Conservation (phyloP, 2,113 vertebrate genomes). For the Nothoprocta perdicaria region DNA sequence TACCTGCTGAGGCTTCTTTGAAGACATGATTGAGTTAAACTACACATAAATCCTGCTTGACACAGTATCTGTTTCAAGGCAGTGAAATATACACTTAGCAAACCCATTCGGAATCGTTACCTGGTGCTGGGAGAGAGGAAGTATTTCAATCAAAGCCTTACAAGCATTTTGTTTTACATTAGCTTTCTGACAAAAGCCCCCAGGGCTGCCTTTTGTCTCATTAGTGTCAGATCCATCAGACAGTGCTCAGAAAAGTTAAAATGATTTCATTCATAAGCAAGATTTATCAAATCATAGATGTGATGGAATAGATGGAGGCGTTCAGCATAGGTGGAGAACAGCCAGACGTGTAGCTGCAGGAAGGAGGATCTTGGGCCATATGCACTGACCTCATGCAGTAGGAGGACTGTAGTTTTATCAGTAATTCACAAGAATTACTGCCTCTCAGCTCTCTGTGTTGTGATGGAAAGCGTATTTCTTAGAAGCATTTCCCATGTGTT, state of each 20-base stretch:
- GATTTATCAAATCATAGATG: neutral
- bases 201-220: slow-evolving; percentile 67
- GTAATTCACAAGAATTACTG: neutral
- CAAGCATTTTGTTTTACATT: slow-evolving; percentile 63
- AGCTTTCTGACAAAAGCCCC: slow-evolving; percentile 71
- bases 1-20: slow-evolving; percentile 55
- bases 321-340: neutral
- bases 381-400: neutral
- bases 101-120: slow-evolving; percentile 71
- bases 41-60: slow-evolving; percentile 74
- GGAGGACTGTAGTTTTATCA: neutral
- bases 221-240: slow-evolving; percentile 55
- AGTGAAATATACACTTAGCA: slow-evolving; percentile 73
- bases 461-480: neutral
- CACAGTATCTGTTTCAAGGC: slow-evolving; percentile 83
- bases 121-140: slow-evolving; percentile 67
- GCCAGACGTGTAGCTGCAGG: neutral
- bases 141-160: slow-evolving; percentile 65
- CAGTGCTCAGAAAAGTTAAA: slow-evolving; percentile 42
- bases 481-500: neutral
- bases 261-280: slow-evolving; percentile 1
- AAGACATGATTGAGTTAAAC: slow-evolving; percentile 76
- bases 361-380: neutral
- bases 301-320: neutral
- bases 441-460: neutral